A percentile compares a stretch with the other conserved stretches of the same genome.
Conservation (phyloP, 2,797 vertebrate species). For the Hypotaenidia philippensis region DNA sequence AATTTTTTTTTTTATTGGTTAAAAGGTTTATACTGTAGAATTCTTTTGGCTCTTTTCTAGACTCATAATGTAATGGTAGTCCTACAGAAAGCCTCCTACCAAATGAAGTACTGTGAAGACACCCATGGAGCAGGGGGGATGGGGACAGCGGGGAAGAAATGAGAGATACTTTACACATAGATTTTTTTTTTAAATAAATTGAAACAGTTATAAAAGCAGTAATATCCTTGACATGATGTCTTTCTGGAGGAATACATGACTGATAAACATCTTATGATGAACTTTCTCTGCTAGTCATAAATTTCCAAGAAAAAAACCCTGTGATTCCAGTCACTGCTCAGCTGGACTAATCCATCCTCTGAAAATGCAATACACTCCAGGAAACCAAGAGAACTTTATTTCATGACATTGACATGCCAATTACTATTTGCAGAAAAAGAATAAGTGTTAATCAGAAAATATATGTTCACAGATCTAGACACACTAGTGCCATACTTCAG, state of each 20-base stretch:
- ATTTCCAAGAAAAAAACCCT: conserved; percentile 63
- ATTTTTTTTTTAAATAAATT: neutral
- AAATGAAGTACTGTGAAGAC: neutral
- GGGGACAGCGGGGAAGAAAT: neutral
- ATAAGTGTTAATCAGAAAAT: conserved; percentile 21
- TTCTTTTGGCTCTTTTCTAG: conserved; percentile 44
- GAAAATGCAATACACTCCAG: conserved; percentile 65
- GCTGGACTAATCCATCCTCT: conserved; percentile 61
- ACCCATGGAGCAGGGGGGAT: neutral
- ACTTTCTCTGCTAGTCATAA: conserved; percentile 68
- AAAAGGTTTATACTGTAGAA: conserved; percentile 22
- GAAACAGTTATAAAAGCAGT: conserved; percentile 1
- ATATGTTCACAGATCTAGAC: neutral
- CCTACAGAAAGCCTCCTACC: conserved; percentile 46
- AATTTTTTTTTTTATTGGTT: conserved; percentile 66
- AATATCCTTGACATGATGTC: conserved; percentile 41
- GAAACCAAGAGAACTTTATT: conserved; percentile 61
- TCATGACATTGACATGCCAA: conserved; percentile 37
- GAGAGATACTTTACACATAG: neutral
- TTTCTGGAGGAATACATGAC: conserved; percentile 51
- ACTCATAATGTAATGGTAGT: conserved; percentile 31
- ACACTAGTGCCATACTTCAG: neutral
- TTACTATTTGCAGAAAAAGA: conserved; percentile 58
- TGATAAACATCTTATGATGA: conserved; percentile 67
- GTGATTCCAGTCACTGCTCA: conserved; percentile 36